Evolutionary conservation across 2,113 vertebrate genomes (phyloP).

Genomic region (Riparia riparia): DNA sequence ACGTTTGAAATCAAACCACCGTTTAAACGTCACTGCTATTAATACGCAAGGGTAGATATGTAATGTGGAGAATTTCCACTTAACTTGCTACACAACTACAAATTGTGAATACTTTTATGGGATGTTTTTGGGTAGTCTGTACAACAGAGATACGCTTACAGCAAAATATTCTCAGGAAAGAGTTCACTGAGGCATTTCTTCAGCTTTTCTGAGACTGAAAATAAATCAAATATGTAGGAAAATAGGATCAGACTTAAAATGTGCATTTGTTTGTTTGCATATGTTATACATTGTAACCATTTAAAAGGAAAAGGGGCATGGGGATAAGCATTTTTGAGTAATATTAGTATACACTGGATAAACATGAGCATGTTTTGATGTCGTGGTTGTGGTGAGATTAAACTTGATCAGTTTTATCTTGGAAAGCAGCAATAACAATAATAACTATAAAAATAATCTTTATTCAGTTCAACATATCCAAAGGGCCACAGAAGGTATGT

Average conservation of each 20-base stretch:
- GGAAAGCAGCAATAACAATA: background rate
- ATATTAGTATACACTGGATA: background rate
- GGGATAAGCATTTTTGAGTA: background rate
- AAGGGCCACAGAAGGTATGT: background rate
- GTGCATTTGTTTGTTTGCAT: background rate
- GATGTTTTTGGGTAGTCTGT: slow-evolving; percentile 29
- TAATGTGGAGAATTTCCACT: slow-evolving; percentile 72
- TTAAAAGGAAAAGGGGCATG: background rate
- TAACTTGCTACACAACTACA: slow-evolving; percentile 60
- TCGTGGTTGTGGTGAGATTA: background rate
- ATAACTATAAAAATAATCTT: background rate
- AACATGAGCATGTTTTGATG: background rate
- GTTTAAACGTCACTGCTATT: slow-evolving; percentile 70
- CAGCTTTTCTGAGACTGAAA: slow-evolving; percentile 44
- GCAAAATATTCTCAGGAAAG: slow-evolving; percentile 31
- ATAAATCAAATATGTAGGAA: background rate
- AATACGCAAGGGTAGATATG: slow-evolving; percentile 54
- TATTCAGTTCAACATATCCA: background rate
- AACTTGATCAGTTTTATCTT: background rate
- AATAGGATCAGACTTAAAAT: background rate
- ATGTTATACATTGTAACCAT: background rate
- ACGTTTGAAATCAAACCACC: slow-evolving; percentile 63
- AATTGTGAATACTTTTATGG: slow-evolving; percentile 62
- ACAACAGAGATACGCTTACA: slow-evolving; percentile 25
- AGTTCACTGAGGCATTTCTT: slow-evolving; percentile 37